Conservation (phyloP, 2,797 vertebrate genomes). For the Poeciliopsis gracilis region DNA sequence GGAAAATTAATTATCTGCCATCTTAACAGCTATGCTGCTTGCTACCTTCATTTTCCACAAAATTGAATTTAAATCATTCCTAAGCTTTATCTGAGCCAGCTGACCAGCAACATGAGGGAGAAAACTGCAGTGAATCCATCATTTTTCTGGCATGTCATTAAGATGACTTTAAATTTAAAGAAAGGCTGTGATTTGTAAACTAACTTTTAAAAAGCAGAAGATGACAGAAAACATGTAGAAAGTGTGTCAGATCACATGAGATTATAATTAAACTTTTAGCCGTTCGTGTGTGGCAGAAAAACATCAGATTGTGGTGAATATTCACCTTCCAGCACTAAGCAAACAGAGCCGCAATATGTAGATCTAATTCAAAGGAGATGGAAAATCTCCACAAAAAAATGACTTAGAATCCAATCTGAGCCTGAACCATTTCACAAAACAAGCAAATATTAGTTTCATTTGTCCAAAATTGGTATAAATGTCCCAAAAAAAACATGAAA, state of each 20-base stretch:
- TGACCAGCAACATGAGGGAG: not conserved
- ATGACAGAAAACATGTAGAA: not conserved
- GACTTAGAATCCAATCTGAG: not conserved
- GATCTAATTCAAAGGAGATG: not conserved
- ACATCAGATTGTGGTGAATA: not conserved
- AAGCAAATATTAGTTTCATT: not conserved
- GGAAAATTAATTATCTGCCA: not conserved
- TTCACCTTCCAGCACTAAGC: not conserved
- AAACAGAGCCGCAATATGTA: not conserved
- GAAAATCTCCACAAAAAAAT: not conserved
- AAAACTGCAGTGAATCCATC: not conserved
- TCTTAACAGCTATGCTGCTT: not conserved
- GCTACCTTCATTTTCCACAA: not conserved
- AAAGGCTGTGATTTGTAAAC: not conserved
- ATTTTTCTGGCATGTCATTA: not conserved
- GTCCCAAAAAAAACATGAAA: not conserved
- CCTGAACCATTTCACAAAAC: not conserved
- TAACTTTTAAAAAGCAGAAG: not conserved
- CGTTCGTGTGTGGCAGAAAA: not conserved
- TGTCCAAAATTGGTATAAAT: not conserved
- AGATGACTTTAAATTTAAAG: not conserved
- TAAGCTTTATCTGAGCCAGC: not conserved
- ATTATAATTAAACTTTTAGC: not conserved
- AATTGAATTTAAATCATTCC: not conserved
- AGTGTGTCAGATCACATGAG: not conserved